Base-by-base conservation (phyloP, 2,888 invertebrate species). In the Frankliniella fusca region DNA sequence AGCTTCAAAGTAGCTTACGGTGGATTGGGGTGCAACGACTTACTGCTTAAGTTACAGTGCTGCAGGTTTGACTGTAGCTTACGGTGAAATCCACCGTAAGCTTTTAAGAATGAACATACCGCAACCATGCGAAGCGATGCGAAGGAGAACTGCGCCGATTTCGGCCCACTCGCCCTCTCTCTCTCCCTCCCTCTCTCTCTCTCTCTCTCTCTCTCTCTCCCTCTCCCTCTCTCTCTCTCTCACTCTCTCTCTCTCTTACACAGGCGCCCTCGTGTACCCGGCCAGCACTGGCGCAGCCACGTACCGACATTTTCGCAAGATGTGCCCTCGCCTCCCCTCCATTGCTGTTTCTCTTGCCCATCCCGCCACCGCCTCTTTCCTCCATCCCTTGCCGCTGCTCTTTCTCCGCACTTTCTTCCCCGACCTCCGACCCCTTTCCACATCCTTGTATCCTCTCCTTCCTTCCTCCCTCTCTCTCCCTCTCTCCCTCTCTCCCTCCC, bases 211-310 rank as follows among this genome's bases (percentile, higher is more conserved):
- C n/a, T 27, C 48, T 12, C 48, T 18, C 48, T 27, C 81, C 81
- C 82, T 83, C 81, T 81, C 80, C 85, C 85, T 83, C 85, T 83
- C 85, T 83, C 82, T 83, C 83, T 83, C 81, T 76, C 80, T 80
- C 83, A 81, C 82, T 83, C 83, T 83, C 86, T 86, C 85, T 86
- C 86, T 85, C 85, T 85, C 85, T 84, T 85, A 85, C 86, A 85
- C 85, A 81, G 20, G 38, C 54, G 27, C 54, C 76, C 27, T 20
- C 80, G 48, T 50, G 48, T 82, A 81, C 82, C 83, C 81, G 82
- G 82, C 84, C 86, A 87, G 86, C 86, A 87, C 88, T 87, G 88
- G 88, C 88, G 88, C 88, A 88, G 87, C 88, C 86, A 86, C 87
- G 28, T 50, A 38, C 38, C 27, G 20, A 49, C 28, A 76, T 12